Conservation (phyloP, 2,888 invertebrate genomes). For the Cataglyphis livida region DNA sequence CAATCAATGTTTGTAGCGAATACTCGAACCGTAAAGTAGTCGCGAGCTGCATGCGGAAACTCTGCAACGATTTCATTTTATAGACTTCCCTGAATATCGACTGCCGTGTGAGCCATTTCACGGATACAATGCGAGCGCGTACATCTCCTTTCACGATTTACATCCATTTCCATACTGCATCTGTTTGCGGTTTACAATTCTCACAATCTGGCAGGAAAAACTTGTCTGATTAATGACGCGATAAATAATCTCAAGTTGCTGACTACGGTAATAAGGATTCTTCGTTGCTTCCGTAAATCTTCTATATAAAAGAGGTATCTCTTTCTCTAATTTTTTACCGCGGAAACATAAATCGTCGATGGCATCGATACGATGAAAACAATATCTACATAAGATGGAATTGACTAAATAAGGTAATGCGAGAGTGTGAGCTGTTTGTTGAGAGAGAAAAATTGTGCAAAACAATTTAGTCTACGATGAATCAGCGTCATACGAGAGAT, state of each 20-base stretch:
- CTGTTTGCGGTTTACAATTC: slow-evolving; percentile 73
- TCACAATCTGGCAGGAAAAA: slow-evolving; percentile 59
- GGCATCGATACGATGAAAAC: background rate
- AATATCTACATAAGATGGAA: background rate
- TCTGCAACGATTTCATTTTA: slow-evolving; percentile 81
- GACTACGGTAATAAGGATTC: slow-evolving; percentile 61
- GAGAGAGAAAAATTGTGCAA: background rate
- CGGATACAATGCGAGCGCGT: slow-evolving; percentile 63
- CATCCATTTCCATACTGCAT: slow-evolving; percentile 80
- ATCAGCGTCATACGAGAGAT: background rate
- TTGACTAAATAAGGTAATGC: background rate
- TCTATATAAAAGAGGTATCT: background rate
- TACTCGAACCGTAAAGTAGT: slow-evolving; percentile 24
- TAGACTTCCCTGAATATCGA: slow-evolving; percentile 74
- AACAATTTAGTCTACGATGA: background rate
- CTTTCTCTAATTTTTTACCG: slow-evolving; percentile 38
- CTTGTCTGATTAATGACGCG: slow-evolving; percentile 76
- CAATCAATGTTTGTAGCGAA: slow-evolving; percentile 52
- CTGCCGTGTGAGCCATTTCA: slow-evolving; percentile 71
- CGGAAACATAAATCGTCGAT: background rate
- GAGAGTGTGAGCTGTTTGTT: background rate
- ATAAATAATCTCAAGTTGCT: slow-evolving; percentile 74
- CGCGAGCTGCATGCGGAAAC: slow-evolving; percentile 69
- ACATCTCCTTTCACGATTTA: slow-evolving; percentile 80
- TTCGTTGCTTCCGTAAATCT: slow-evolving; percentile 67